phyloP scores from a whole-genome alignment of 2,888 invertebrate species.

The Flexamia atlantica region DNA sequence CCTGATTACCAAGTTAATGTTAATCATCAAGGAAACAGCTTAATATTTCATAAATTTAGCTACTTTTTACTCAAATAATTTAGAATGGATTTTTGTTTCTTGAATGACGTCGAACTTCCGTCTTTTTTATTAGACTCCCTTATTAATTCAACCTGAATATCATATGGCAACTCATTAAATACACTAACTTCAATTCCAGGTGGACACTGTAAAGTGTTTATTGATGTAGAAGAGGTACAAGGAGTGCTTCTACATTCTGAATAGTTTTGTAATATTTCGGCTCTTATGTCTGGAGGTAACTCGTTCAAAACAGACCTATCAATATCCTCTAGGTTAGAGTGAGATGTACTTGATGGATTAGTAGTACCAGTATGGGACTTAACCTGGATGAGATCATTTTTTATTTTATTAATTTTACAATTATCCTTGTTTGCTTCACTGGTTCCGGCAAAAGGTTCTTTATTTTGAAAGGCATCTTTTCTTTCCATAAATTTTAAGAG shows the following conservation, averaged over 20 bases:
- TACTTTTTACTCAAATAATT: constrained; percentile 15
- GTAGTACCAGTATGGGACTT: neutral
- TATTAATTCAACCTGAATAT: constrained; percentile 44
- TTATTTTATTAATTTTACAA: neutral
- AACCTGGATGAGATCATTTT: neutral
- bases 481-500: constrained; percentile 11
- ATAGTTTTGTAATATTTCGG: constrained; percentile 45
- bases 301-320: constrained; percentile 56
- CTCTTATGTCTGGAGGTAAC: constrained; percentile 56
- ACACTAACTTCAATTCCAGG: constrained; percentile 42
- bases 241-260: neutral
- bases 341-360: too few species aligned
- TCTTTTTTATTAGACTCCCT: neutral
- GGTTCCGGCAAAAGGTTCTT: neutral
- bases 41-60: neutral
- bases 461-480: neutral
- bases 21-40: too few species aligned
- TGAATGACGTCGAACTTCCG: neutral
- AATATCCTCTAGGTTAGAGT: neutral
- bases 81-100: constrained; percentile 48
- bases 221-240: neutral
- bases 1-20: too few species aligned
- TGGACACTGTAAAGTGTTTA: constrained; percentile 17
- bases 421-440: neutral
- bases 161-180: constrained; percentile 46